Evolutionary conservation across 2,797 vertebrate genomes (phyloP).

Genomic region (Garrulus glandarius): DNA sequence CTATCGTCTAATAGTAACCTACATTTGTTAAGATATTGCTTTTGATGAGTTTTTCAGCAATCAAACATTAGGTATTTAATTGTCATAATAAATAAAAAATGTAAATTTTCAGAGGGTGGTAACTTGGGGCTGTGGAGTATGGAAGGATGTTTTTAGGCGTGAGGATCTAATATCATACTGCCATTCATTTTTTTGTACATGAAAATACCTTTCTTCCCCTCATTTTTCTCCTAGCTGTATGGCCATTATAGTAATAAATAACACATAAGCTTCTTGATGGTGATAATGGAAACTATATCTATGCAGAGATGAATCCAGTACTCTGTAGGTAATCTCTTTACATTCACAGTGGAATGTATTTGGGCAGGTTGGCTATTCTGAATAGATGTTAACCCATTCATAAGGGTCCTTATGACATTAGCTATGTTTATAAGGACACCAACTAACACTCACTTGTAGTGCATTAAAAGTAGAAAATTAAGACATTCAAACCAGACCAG

Average conservation of each 20-base stretch:
- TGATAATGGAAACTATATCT: background rate
- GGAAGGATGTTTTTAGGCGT: background rate
- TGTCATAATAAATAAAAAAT: background rate
- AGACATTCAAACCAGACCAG: background rate
- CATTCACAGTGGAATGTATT: background rate
- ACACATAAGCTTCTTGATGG: background rate
- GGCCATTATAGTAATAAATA: background rate
- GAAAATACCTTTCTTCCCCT: rapidly evolving
- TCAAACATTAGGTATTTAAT: background rate
- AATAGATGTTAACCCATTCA: background rate
- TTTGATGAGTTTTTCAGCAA: background rate
- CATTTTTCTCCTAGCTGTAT: background rate
- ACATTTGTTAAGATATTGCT: background rate
- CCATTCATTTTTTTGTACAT: background rate
- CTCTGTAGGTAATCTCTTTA: background rate
- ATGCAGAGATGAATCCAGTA: background rate
- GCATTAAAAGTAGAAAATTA: background rate
- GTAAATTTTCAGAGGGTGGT: background rate
- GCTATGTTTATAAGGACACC: background rate
- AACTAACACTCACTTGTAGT: background rate
- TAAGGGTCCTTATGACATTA: background rate
- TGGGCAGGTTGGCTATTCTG: background rate
- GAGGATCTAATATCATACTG: background rate
- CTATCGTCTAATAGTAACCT: background rate
- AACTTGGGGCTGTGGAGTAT: background rate